Evolutionary conservation across 2,797 vertebrate genomes (phyloP), one percentile per base, ranked within the genome.

Genomic region (Sebastes kiyomatsui): DNA sequence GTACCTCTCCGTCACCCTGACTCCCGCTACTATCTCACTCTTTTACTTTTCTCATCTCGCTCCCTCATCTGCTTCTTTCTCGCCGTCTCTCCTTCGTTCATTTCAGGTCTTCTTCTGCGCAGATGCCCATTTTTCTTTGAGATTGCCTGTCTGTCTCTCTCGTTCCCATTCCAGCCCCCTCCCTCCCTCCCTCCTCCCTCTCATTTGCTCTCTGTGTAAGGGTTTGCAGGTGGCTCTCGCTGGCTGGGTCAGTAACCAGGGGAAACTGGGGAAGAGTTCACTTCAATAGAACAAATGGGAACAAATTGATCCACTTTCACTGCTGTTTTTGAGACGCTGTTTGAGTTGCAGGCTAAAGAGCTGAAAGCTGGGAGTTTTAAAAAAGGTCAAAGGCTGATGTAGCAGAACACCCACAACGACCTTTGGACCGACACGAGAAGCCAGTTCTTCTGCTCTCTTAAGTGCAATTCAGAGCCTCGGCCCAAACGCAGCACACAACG

Each of bases 231-330:
- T 95, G 94, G 92, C 87, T 90, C 75, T 91, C 56, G 85, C 90
- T 90, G 89, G 85, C 93, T 89, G 90, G 92, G 90, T 94, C 89
- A 93, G 92, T 92, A 93, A 93, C 92, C 89, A 92, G 92, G 89
- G 93, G 84, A 90, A 95, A 95, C 91, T 94, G 91, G 94, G 93
- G 91, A 93, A 95, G 93, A 95, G 93, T 94, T 95, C 93, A 95
- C 86, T 93, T 90, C 88, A 90, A 79, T 85, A 86, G 90, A 91
- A 92, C 89, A 90, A 93, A 93, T 91, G 88, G 87, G 90, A 91
- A 94, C 90, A 94, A 93, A 93, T 91, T 93, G 88, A 93, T 93
- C 90, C 80, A 87, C 85, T 90, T 88, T 90, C 80, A 79, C 86
- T 91, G 92, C 81, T 77, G 89, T 88, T 92, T 92, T 81, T 83